phyloP scores from a whole-genome alignment of 2,888 invertebrate genomes.

The Anagyrus pseudococci region DNA sequence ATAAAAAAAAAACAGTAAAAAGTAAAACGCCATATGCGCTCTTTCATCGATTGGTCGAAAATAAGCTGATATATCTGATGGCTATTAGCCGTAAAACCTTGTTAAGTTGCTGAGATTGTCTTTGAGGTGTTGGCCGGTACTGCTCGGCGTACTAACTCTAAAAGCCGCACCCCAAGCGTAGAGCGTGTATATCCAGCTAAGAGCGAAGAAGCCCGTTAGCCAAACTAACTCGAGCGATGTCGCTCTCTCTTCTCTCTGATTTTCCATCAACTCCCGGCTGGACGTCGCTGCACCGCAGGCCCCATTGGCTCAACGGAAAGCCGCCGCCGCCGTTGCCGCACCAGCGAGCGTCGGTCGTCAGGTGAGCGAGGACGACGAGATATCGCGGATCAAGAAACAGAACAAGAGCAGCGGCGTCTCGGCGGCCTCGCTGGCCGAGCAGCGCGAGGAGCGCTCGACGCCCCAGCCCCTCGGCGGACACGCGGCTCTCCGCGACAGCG shows the following conservation, averaged over 20 bases:
- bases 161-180: no score
- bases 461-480: constrained; percentile 21
- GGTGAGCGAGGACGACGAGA: constrained; percentile 89
- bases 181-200: no score
- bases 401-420: constrained; percentile 72
- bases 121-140: no score
- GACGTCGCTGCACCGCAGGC: constrained; percentile 14
- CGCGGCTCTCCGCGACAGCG: constrained; percentile 5
- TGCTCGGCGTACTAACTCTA: no score
- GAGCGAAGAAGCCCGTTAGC: no score
- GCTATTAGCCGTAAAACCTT: no score
- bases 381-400: constrained; percentile 84
- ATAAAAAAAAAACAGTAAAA: no score
- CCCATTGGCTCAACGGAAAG: constrained; percentile 31
- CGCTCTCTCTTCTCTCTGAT: constrained; percentile 17
- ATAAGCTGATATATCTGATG: no score
- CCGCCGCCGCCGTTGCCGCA: constrained; percentile 16
- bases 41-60: no score
- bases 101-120: no score
- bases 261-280: no score
- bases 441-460: constrained; percentile 62
- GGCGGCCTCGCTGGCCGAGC: constrained; percentile 54
- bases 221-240: constrained; percentile 16
- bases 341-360: constrained; percentile 73
- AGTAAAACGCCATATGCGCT: no score